Evolutionary conservation across 2,113 vertebrate genomes (phyloP), one percentile per base, ranked within the genome.

Genomic region (Alectura lathami): DNA sequence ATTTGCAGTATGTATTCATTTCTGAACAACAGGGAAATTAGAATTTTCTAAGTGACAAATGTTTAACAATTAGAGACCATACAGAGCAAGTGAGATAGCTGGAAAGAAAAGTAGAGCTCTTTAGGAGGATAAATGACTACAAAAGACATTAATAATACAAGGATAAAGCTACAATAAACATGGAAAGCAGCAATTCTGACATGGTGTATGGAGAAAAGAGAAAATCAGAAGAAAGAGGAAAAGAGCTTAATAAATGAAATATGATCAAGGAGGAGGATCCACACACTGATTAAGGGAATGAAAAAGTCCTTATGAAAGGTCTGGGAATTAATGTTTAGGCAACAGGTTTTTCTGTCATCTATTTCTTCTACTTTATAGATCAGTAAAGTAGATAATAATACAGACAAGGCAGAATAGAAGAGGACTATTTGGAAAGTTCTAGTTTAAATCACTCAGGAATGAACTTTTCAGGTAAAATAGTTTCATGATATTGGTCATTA

Each of bases 211-310:
- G 13, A 70, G 83, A 84, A 26, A 60, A 86, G 29, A 73, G 29
- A 80, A 85, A 80, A 4, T 16, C 7, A 72, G 29, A 45, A 7
- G 5, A 32, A 89, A 67, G 8, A 73, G 54, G 30, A 34, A 13
- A 72, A 72, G 5, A 50, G 13, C 8, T 80, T 11, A 68, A 64
- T 80, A 83, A 60, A 9, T 17, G 20, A 70, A 34, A 54, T 47
- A 54, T 42, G 13, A 29, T 7, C 13, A 50, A 73, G 5, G 4
- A 0, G 1, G 6, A 27, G 6, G 5, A 4, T 70, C 4, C 9
- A 23, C 45, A 54, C 14, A 43, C 21, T 57, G 17, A 4, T 7
- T 17, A n/a, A 22, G 5, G 6, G 7, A 62, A 62, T 54, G 53
- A 8, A 13, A 24, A 79, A 76, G 8, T 11, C 14, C 63, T 42